Evolutionary conservation across 2,888 invertebrate genomes (phyloP), one percentile per base, ranked within the genome.

Genomic region (Cacoxenus indagator): DNA sequence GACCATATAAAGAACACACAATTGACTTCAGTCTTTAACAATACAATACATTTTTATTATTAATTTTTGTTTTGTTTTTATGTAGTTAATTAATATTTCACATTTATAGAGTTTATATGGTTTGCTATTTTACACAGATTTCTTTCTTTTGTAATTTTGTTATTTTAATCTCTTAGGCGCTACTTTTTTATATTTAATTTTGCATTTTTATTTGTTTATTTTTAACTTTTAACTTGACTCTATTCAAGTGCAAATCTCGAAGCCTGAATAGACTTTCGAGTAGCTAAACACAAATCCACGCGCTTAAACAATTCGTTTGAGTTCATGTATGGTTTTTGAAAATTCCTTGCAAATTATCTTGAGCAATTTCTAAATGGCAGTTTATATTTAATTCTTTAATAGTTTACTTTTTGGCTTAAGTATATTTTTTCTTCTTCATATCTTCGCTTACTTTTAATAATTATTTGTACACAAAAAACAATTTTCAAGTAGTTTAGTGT

Each of bases 1-100:
- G n/a, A n/a, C n/a, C n/a, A n/a, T n/a, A n/a, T n/a, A n/a, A n/a
- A n/a, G n/a, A n/a, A n/a, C n/a, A 27, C 64, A 29, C 45, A n/a
- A 9, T 6, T 31, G n/a, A n/a, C 71, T 85, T 85, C 85, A 85
- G 85, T 86, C 86, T 86, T 86, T 84, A 85, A 85, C 86, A 85
- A 85, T 85, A 82, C 76, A 85, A 80, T 78, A 82, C 82, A 74
- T 73, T 78, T 82, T 78, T 83, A 78, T 85, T 74, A 69, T 70
- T 68, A 51, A 70, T 75, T 71, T 70, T 76, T 75, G 59, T 70
- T 71, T 59, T 14, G 27, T 67, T 67, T 67, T 67, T 67, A 48
- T 46, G 22, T 45, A 46, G 24, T 51, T 6, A 51, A 19, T 57
- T 19, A 67, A 59, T 55, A 76, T 71, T 78, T 74, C 81, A 82